Conservation (phyloP, 2,113 vertebrate species). For the Oplegnathus fasciatus region DNA sequence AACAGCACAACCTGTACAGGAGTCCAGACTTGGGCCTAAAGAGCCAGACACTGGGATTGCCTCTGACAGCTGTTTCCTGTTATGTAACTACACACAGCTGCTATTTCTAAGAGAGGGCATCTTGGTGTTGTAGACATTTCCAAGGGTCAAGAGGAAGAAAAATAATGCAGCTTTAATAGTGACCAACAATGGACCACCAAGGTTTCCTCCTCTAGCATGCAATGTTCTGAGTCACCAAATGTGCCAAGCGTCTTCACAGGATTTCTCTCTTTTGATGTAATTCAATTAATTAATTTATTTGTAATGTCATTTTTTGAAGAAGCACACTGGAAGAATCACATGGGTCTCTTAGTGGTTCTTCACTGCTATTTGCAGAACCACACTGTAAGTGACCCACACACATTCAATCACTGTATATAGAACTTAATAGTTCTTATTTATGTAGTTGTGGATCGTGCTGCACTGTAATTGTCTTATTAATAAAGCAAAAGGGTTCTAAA, state of each 20-base stretch:
- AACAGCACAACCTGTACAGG: constrained; percentile 80
- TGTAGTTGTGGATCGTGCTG: neutral
- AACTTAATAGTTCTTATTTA: neutral
- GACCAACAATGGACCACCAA: constrained; percentile 86
- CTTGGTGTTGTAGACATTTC: constrained; percentile 82
- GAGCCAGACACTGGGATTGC: constrained; percentile 74
- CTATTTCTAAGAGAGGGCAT: constrained; percentile 84
- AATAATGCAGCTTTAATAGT: constrained; percentile 88
- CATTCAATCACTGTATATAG: neutral
- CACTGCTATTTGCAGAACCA: neutral
- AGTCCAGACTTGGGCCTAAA: constrained; percentile 65
- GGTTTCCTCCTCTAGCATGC: constrained; percentile 69
- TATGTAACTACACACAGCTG: constrained; percentile 87
- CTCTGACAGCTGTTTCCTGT: constrained; percentile 89
- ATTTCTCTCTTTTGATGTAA: constrained; percentile 5
- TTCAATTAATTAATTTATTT: too few species aligned
- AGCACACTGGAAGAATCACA: neutral
- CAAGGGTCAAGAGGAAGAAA: constrained; percentile 86
- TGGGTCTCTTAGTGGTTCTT: neutral
- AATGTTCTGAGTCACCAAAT: constrained; percentile 45
- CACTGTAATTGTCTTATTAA: neutral
- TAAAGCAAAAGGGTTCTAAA: neutral
- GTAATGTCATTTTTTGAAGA: neutral
- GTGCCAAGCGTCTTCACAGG: constrained; percentile 33
- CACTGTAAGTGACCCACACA: neutral